phyloP scores from a whole-genome alignment of 2,888 invertebrate genomes.

The Arctia plantaginis region DNA sequence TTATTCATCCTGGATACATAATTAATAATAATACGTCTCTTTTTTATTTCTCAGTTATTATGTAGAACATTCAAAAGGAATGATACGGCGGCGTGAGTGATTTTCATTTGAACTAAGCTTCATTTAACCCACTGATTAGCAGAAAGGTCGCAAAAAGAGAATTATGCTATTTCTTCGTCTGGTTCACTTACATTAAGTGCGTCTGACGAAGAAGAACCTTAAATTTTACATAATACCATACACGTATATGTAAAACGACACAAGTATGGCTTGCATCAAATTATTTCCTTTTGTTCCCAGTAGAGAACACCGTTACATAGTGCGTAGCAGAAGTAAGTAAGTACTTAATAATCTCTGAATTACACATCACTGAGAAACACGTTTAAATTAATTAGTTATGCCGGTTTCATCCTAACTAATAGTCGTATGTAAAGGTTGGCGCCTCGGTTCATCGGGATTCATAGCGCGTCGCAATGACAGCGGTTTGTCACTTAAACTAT shows the following conservation, averaged over 20 bases:
- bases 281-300: constrained; percentile 1
- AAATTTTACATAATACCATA: not conserved
- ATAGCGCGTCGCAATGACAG: constrained; percentile 53
- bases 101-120: not conserved
- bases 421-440: constrained; percentile 60
- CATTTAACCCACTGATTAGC: not conserved
- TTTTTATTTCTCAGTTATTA: no score
- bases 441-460: constrained; percentile 77
- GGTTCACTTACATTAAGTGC: no score
- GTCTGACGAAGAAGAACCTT: not conserved
- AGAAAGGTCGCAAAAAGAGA: not conserved
- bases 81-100: not conserved
- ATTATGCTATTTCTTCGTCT: no score
- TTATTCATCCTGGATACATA: not conserved
- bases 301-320: constrained; percentile 7
- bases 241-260: not conserved
- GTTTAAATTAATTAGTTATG: constrained; percentile 73
- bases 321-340: constrained; percentile 32
- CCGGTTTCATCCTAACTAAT: constrained; percentile 61
- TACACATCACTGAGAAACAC: constrained; percentile 45
- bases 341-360: constrained; percentile 40
- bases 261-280: not conserved
- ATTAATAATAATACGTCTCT: no score
- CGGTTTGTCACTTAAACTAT: constrained; percentile 41
- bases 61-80: not conserved